Percentiles rank a stretch among this genome's conserved stretches.
These are phyloP conservation scores for Cybosia mesomella DNA, from an alignment of 2,888 invertebrate species.

Conservation along the genomic window DNA sequence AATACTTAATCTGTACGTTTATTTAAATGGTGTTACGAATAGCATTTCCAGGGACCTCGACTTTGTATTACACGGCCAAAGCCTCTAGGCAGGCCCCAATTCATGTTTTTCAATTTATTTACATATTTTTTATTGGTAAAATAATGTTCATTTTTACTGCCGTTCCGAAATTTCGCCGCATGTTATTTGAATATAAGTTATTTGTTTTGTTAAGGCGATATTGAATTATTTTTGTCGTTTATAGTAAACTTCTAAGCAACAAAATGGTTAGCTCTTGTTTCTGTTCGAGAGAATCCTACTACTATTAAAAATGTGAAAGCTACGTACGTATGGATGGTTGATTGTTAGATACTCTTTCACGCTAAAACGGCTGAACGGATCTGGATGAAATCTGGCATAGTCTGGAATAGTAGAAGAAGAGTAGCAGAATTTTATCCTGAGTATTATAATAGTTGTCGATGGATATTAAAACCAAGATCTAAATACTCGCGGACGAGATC, in stretches of 20 bases:
- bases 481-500: too few relatives aligned
- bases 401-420: too few relatives aligned
- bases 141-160: conserved; percentile 30
- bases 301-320: too few relatives aligned
- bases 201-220: background rate
- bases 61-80: conserved; percentile 5
- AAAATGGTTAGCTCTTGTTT: background rate
- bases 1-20: background rate
- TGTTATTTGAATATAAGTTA: background rate
- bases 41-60: conserved; percentile 20
- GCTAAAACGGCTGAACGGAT: too few relatives aligned
- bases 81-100: conserved; percentile 29
- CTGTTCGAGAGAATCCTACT: too few relatives aligned
- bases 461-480: too few relatives aligned
- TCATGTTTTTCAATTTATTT: conserved; percentile 39
- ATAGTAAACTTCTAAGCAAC: background rate
- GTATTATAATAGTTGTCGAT: too few relatives aligned
- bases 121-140: conserved; percentile 30
- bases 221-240: background rate
- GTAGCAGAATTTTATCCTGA: too few relatives aligned
- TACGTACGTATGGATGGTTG: too few relatives aligned
- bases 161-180: background rate
- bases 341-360: too few relatives aligned
- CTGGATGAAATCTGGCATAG: too few relatives aligned
- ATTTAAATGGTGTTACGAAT: conserved; percentile 17